Evolutionary conservation across 2,113 vertebrate species (phyloP).

Genomic region (Columba janthina): DNA sequence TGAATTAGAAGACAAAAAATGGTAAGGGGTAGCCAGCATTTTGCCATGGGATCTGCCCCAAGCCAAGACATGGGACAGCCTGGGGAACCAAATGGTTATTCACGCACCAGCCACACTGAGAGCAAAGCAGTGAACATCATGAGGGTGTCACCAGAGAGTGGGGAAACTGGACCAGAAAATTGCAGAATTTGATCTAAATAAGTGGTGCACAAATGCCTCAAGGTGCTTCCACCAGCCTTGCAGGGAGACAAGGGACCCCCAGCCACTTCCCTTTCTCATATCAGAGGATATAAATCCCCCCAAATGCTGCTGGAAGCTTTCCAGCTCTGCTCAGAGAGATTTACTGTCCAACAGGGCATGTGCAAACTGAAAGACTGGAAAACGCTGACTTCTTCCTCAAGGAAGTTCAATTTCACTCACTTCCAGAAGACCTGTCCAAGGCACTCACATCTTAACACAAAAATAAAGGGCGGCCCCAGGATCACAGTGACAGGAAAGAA

Average conservation of each 20-base stretch:
- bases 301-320: neutral
- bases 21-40: neutral
- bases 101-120: rapidly evolving
- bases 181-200: neutral
- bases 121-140: neutral
- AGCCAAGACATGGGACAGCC: rapidly evolving
- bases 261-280: neutral
- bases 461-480: neutral
- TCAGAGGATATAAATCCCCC: neutral
- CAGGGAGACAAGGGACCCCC: neutral
- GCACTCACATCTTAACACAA: neutral
- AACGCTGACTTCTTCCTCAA: neutral
- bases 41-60: neutral
- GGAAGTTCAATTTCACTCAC: neutral
- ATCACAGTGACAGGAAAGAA: neutral
- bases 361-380: neutral
- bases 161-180: neutral
- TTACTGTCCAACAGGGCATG: neutral
- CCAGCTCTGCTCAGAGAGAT: neutral
- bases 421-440: neutral
- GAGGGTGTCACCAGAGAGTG: neutral
- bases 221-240: neutral
- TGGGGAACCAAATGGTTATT: rapidly evolving
- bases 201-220: neutral
- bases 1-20: neutral